Conservation (phyloP, 2,888 invertebrate species). For the Ganaspis brasiliensis region DNA sequence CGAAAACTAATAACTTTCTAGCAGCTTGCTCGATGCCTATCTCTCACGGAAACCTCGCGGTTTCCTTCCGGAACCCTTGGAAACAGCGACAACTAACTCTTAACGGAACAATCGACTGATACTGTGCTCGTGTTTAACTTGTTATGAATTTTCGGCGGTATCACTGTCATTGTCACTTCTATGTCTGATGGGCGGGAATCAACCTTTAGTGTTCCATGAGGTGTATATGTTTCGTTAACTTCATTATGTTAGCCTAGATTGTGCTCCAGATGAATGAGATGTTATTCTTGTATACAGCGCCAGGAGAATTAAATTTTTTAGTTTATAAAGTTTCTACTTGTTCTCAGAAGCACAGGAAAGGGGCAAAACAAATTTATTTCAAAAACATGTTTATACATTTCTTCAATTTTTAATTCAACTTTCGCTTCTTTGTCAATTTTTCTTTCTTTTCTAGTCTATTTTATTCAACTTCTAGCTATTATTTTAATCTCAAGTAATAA, state of each 20-base stretch:
- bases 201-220: no score
- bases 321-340: no score
- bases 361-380: no score
- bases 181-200: not conserved
- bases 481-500: no score
- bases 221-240: not conserved
- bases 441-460: no score
- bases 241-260: not conserved
- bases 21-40: conserved; percentile 18
- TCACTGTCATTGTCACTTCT: conserved; percentile 29
- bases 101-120: conserved; percentile 1
- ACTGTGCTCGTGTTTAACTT: not conserved
- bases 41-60: conserved; percentile 22
- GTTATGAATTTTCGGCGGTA: conserved; percentile 31
- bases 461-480: no score
- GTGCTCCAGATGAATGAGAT: no score
- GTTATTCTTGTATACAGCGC: not conserved
- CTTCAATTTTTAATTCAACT: no score
- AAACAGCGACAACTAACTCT: not conserved
- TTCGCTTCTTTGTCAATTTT: no score
- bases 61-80: conserved; percentile 35
- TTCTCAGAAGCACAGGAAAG: no score
- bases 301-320: no score
- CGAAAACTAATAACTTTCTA: conserved; percentile 41
- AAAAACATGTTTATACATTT: no score